Evolutionary conservation across 1,140 invertebrate genomes (phyloP).

Genomic region (Heliconius hermathena): DNA sequence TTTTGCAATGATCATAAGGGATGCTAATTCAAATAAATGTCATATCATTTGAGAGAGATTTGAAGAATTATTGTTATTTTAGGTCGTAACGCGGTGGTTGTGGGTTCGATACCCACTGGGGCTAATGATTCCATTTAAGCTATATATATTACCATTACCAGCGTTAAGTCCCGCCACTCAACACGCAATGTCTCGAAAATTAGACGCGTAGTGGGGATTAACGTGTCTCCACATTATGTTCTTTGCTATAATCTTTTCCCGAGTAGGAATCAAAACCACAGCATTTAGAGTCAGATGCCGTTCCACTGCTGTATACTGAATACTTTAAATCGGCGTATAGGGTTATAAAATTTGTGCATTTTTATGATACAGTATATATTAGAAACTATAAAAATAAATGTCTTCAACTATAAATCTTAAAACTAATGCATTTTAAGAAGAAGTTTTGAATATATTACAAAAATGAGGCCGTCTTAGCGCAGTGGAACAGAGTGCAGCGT

Average conservation of each 20-base stretch:
- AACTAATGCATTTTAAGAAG: constrained; percentile 9
- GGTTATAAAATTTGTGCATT: constrained; percentile 9
- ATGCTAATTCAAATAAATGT: too few relatives aligned
- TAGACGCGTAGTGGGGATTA: neutral
- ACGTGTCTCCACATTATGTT: neutral
- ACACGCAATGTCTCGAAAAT: neutral
- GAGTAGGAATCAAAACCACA: too few relatives aligned
- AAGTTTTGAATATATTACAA: neutral
- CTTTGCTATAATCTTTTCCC: too few relatives aligned
- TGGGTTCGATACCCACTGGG: neutral
- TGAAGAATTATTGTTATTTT: too few relatives aligned
- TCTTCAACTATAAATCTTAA: neutral
- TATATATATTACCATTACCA: neutral
- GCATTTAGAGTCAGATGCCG: too few relatives aligned
- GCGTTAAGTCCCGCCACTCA: neutral
- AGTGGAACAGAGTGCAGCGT: neutral
- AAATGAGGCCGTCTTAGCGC: neutral
- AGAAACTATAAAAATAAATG: neutral
- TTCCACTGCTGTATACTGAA: neutral
- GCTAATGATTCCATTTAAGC: neutral
- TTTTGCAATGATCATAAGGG: too few relatives aligned
- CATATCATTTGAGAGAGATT: too few relatives aligned
- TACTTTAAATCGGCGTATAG: neutral
- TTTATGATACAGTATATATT: neutral
- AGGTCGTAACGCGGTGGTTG: too few relatives aligned